These are phyloP conservation scores for Platysternon megacephalum DNA, from an alignment of 2,113 vertebrate species.

Conservation along the genomic window DNA sequence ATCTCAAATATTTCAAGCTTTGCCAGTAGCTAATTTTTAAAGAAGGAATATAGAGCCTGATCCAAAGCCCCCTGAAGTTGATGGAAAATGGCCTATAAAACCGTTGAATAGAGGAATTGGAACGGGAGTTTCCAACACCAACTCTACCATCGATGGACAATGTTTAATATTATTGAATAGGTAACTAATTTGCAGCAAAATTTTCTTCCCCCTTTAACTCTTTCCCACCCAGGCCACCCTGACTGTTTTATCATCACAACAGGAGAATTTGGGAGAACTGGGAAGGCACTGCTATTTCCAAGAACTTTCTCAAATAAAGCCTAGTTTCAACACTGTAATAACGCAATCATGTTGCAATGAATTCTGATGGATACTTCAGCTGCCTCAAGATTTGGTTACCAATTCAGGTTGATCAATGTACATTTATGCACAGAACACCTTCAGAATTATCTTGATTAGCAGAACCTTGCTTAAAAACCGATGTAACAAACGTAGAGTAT, in stretches of 20 bases:
- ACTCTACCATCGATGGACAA: background rate
- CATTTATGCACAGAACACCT: background rate
- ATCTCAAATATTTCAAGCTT: background rate
- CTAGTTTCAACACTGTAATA: background rate
- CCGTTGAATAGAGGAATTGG: background rate
- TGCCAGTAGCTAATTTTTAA: too few relatives aligned
- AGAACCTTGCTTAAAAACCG: background rate
- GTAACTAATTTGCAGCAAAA: background rate
- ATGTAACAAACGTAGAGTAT: background rate
- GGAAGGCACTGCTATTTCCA: background rate
- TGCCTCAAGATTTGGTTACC: background rate
- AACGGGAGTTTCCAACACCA: background rate
- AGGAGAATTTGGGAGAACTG: background rate
- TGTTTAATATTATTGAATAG: background rate
- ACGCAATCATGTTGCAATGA: background rate
- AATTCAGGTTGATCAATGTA: conserved; percentile 19
- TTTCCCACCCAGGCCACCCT: background rate
- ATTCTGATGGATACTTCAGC: conserved; percentile 42
- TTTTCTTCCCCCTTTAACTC: background rate
- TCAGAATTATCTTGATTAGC: conserved; percentile 31
- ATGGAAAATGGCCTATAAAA: too few relatives aligned
- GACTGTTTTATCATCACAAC: conserved; percentile 7
- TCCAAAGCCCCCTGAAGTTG: too few relatives aligned
- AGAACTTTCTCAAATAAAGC: conserved; percentile 1
- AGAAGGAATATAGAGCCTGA: too few relatives aligned